phyloP scores from a whole-genome alignment of 2,797 vertebrate species.

The Rhinichthys osculus region DNA sequence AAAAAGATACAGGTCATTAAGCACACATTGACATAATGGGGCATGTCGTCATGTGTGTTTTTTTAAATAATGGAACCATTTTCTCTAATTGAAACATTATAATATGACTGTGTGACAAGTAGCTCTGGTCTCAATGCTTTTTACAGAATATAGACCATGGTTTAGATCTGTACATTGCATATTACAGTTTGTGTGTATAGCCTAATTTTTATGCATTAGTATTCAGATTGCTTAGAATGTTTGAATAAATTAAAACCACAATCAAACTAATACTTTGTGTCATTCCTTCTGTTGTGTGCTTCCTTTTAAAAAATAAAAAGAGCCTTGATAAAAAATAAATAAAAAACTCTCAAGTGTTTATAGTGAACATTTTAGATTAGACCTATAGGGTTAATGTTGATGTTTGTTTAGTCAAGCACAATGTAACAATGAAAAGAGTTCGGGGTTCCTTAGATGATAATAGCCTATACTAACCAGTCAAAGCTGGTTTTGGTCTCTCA shows the following conservation, averaged over 20 bases:
- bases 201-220: not conserved
- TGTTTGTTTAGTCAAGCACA: not conserved
- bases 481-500: not conserved
- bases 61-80: not conserved
- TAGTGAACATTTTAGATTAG: not conserved
- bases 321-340: not conserved
- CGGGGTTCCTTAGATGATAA: not conserved
- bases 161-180: conserved; percentile 5
- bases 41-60: not conserved
- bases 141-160: not conserved
- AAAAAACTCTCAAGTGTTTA: not conserved
- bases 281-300: not conserved
- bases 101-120: not conserved
- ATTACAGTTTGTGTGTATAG: not conserved
- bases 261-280: conserved; percentile 1
- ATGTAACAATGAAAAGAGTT: not conserved
- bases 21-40: not conserved
- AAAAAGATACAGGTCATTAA: not conserved
- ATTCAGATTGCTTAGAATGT: not conserved
- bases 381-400: not conserved
- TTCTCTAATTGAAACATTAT: not conserved
- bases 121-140: not conserved
- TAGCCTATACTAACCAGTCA: not conserved
- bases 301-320: not conserved
- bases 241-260: not conserved